A percentile compares a stretch with the other conserved stretches of the same genome.
Conservation (phyloP, 2,797 vertebrate species). For the Melanotaenia nigrans region DNA sequence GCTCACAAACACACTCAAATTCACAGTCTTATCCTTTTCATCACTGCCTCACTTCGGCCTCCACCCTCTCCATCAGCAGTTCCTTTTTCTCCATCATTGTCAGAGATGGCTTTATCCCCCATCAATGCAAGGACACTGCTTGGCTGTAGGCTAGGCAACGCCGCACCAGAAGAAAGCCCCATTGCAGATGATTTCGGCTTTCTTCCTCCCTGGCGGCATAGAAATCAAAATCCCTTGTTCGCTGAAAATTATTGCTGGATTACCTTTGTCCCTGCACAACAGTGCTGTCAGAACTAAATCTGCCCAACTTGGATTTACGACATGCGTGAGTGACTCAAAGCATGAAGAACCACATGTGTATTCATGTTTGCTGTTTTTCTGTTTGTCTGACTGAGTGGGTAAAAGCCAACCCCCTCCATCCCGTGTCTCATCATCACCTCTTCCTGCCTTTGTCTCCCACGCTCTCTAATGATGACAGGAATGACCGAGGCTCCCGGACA, state of each 20-base stretch:
- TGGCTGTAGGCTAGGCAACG: constrained; percentile 44
- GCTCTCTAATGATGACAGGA: constrained; percentile 62
- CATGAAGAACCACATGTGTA: constrained; percentile 9
- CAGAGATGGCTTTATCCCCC: constrained; percentile 61
- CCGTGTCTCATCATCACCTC: constrained; percentile 35
- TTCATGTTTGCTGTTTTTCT: constrained; percentile 40
- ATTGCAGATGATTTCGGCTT: constrained; percentile 49
- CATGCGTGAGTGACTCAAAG: constrained; percentile 4
- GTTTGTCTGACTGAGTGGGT: constrained; percentile 6
- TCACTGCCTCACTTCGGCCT: constrained; percentile 51
- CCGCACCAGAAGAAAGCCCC: constrained; percentile 36
- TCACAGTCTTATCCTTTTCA: constrained; percentile 53
- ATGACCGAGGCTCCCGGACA: constrained; percentile 41
- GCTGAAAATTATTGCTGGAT: constrained; percentile 71
- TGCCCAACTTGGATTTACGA: constrained; percentile 54
- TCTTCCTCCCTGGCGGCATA: constrained; percentile 38
- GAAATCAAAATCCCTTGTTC: constrained; percentile 75
- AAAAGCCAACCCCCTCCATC: not conserved
- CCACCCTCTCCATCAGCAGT: constrained; percentile 49
- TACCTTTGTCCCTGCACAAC: constrained; percentile 61
- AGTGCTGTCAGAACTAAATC: constrained; percentile 46
- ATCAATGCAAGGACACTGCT: constrained; percentile 64
- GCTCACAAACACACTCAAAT: constrained; percentile 18
- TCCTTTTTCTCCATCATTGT: constrained; percentile 54
- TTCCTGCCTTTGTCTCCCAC: constrained; percentile 66